These are phyloP conservation scores for Phainopepla nitens DNA, from an alignment of 2,113 vertebrate species.

Conservation along the genomic window DNA sequence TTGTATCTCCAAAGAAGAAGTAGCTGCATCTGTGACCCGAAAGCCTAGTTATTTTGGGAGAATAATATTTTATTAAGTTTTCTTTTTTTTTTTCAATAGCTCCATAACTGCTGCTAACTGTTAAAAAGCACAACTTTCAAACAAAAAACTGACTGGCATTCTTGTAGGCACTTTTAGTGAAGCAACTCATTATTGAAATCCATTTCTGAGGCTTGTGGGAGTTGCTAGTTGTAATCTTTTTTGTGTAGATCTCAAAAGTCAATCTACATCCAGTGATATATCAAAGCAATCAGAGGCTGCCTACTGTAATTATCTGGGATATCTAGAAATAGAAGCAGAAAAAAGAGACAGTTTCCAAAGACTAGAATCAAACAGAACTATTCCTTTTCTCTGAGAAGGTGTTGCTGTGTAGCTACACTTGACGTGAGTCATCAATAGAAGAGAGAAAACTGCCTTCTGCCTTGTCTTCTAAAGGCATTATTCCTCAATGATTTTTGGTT, in stretches of 20 bases:
- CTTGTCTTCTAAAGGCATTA: neutral
- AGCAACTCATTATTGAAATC: neutral
- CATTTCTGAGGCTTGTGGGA: neutral
- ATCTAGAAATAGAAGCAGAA: neutral
- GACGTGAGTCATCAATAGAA: neutral
- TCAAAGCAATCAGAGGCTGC: neutral
- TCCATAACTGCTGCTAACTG: neutral
- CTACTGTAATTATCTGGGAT: neutral
- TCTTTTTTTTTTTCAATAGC: neutral
- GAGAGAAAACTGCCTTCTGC: neutral
- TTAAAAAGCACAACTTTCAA: neutral
- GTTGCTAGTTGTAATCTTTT: neutral
- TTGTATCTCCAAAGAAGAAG: neutral
- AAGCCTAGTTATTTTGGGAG: neutral
- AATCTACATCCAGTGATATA: neutral
- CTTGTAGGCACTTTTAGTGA: neutral
- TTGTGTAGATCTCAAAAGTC: neutral
- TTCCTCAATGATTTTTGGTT: neutral
- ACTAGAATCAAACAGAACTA: neutral
- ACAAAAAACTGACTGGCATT: neutral
- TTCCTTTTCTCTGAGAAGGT: neutral
- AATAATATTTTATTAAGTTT: neutral
- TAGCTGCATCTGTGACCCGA: neutral
- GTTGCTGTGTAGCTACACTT: neutral
- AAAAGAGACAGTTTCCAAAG: neutral